These are phyloP conservation scores for Podarcis raffonei DNA, from an alignment of 2,113 vertebrate species.

Conservation along the genomic window DNA sequence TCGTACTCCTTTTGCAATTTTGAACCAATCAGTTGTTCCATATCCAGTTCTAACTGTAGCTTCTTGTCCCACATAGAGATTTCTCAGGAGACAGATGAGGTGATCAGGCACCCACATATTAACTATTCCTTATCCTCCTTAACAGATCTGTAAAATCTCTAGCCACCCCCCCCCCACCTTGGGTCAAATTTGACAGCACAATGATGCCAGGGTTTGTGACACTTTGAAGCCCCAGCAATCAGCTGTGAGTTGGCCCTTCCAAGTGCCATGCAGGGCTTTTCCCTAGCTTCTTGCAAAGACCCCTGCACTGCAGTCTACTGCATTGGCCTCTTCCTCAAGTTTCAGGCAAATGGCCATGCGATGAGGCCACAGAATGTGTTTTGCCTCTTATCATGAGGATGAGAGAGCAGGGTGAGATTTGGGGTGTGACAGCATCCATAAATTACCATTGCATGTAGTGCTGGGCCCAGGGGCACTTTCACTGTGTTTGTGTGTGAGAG, in stretches of 20 bases:
- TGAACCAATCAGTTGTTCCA: too few relatives aligned
- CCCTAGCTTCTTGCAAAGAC: background rate
- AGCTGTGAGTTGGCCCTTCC: background rate
- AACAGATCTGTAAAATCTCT: too few relatives aligned
- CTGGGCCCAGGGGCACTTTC: background rate
- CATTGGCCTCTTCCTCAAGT: background rate
- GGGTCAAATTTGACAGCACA: too few relatives aligned
- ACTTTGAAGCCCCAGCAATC: background rate
- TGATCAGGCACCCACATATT: background rate
- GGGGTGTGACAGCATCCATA: background rate
- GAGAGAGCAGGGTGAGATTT: background rate
- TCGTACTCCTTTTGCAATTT: too few relatives aligned
- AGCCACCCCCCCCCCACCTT: too few relatives aligned
- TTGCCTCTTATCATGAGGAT: background rate
- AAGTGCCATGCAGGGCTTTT: too few relatives aligned
- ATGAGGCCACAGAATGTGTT: background rate
- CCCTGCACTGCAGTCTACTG: background rate
- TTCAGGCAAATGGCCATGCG: background rate
- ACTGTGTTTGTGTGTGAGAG: background rate
- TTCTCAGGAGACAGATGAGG: too few relatives aligned
- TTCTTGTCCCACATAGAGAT: too few relatives aligned
- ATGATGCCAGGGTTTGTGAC: too few relatives aligned
- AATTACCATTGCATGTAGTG: background rate
- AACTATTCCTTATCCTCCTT: too few relatives aligned
- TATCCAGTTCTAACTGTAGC: too few relatives aligned